These are phyloP conservation scores for Lithophane ornitopus DNA, from an alignment of 2,888 invertebrate species.

Conservation along the genomic window DNA sequence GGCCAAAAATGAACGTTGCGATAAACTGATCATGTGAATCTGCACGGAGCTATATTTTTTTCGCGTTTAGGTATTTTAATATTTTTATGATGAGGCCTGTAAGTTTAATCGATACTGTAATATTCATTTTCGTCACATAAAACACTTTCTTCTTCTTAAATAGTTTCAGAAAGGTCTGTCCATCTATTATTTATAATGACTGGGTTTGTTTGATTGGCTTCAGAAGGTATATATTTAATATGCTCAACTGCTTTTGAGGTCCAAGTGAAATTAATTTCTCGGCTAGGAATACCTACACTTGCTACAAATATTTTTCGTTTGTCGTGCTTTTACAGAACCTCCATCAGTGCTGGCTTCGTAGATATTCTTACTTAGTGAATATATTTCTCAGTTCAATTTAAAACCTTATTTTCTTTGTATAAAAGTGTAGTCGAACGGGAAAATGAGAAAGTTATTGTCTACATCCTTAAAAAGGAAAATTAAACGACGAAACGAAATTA, in stretches of 20 bases:
- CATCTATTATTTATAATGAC: not conserved
- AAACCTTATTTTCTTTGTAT: not conserved
- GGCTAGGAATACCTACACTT: not conserved
- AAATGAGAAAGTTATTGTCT: not conserved
- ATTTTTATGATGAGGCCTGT: not conserved
- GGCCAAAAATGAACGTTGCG: constrained; percentile 61
- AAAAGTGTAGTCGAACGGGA: not conserved
- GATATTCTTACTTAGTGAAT: not conserved
- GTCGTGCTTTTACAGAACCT: not conserved
- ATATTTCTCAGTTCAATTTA: not conserved
- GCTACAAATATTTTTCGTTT: not conserved
- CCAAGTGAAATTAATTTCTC: constrained; percentile 18
- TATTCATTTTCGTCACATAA: not conserved
- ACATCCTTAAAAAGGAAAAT: constrained; percentile 4
- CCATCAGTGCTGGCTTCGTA: not conserved
- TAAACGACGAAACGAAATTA: constrained; percentile 1
- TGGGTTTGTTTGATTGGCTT: not conserved
- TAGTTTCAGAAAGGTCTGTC: not conserved
- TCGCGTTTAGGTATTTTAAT: not conserved
- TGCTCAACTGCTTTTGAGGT: not conserved
- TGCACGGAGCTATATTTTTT: constrained; percentile 35
- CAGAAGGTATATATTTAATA: not conserved
- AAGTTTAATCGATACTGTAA: not conserved
- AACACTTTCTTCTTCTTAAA: not conserved
- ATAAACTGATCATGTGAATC: constrained; percentile 51